Evolutionary conservation across 2,113 vertebrate species (phyloP).

Genomic region (Plestiodon gilberti): DNA sequence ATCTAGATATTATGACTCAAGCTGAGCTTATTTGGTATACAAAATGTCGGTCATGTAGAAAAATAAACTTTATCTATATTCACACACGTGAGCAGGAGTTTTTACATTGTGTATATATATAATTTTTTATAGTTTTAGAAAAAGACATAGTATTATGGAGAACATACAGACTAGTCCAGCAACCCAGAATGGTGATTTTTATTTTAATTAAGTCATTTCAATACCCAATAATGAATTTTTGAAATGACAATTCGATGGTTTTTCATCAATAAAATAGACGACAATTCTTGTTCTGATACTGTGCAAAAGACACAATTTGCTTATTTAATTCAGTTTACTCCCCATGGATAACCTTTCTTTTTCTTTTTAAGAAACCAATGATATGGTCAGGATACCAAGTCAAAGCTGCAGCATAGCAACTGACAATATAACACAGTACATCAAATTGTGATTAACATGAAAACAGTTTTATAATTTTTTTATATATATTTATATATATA

Average conservation of each 20-base stretch:
- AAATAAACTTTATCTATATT: slow-evolving; percentile 67
- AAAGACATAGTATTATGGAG: slow-evolving; percentile 26
- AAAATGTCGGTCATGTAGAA: slow-evolving; percentile 59
- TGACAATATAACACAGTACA: slow-evolving; percentile 61
- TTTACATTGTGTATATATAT: slow-evolving; percentile 19
- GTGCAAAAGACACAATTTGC: slow-evolving; percentile 32
- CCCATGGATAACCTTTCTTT: slow-evolving; percentile 32
- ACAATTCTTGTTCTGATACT: slow-evolving; percentile 31
- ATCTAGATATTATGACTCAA: slow-evolving; percentile 40
- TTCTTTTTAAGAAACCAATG: slow-evolving; percentile 52
- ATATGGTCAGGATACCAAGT: slow-evolving; percentile 70
- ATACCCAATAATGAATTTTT: slow-evolving; percentile 14
- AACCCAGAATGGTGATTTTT: slow-evolving; percentile 43
- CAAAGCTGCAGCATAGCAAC: slow-evolving; percentile 60
- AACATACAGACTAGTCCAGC: slow-evolving; percentile 33
- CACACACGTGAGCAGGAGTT: background rate
- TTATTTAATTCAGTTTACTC: slow-evolving; percentile 27
- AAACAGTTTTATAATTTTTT: slow-evolving; percentile 44
- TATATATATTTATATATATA: background rate
- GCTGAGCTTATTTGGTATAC: slow-evolving; percentile 58
- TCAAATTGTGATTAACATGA: slow-evolving; percentile 61
- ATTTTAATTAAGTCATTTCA: slow-evolving; percentile 48
- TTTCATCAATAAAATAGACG: background rate
- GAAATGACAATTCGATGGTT: slow-evolving; percentile 7
- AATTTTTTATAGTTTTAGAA: slow-evolving; percentile 46